These are phyloP conservation scores for Oscheius sp. DNA, from an alignment of 2,888 invertebrate species.

Conservation along the genomic window DNA sequence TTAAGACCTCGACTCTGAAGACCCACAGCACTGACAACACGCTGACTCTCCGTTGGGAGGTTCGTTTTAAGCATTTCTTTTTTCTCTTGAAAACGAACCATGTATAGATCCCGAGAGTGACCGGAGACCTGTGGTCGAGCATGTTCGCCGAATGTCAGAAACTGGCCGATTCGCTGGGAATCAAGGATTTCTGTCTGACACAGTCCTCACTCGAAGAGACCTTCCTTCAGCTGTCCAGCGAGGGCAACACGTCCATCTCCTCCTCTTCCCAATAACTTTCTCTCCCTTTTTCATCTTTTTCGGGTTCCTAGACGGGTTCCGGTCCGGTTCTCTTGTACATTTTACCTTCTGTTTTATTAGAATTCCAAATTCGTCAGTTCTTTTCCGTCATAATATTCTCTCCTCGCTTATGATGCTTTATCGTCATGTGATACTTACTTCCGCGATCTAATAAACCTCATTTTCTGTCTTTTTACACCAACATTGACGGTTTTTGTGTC, in stretches of 20 bases:
- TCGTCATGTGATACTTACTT: too few species aligned
- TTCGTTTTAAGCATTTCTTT: conserved; percentile 15
- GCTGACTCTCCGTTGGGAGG: conserved; percentile 54
- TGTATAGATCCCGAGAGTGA: conserved; percentile 53
- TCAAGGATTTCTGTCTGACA: conserved; percentile 67
- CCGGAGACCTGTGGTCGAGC: conserved; percentile 58
- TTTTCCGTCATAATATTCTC: too few species aligned
- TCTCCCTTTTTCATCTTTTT: too few species aligned
- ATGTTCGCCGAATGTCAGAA: conserved; percentile 59
- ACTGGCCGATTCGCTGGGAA: conserved; percentile 48
- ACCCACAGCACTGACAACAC: conserved; percentile 41
- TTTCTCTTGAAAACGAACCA: background rate
- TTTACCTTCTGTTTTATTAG: too few species aligned
- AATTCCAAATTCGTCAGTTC: too few species aligned
- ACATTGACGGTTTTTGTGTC: too few species aligned
- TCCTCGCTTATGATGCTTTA: too few species aligned
- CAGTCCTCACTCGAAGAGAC: conserved; percentile 71
- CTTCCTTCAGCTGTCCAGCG: conserved; percentile 57
- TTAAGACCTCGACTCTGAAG: conserved; percentile 43
- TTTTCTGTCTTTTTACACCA: too few species aligned
- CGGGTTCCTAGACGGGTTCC: too few species aligned
- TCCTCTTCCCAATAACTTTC: too few species aligned
- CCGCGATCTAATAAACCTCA: too few species aligned
- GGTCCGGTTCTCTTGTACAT: too few species aligned
- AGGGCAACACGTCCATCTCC: background rate